phyloP scores from a whole-genome alignment of 2,113 vertebrate species.

The Calcarius ornatus region DNA sequence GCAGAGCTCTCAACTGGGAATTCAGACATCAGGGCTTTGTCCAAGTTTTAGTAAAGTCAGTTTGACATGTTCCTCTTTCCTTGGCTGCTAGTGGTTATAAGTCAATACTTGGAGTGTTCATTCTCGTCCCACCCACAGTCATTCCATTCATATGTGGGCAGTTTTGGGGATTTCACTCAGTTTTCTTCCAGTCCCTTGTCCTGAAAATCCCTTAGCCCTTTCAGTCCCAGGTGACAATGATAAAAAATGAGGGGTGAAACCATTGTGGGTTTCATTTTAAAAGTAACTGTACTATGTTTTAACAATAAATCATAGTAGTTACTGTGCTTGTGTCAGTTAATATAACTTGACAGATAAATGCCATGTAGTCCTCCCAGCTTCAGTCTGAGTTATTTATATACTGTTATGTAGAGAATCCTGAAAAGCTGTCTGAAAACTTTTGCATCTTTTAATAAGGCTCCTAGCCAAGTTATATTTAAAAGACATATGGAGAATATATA shows the following conservation, averaged over 20 bases:
- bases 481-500: neutral
- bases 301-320: neutral
- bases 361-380: neutral
- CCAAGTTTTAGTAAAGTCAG: slow-evolving; percentile 25
- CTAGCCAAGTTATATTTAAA: neutral
- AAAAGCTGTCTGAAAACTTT: neutral
- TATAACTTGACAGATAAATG: neutral
- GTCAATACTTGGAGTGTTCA: slow-evolving; percentile 20
- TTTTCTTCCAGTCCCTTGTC: slow-evolving; percentile 8
- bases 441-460: neutral
- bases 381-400: neutral
- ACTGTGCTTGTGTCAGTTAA: neutral
- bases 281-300: neutral
- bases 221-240: neutral
- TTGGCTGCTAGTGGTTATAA: slow-evolving; percentile 18
- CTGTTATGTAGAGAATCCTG: neutral
- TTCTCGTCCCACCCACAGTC: neutral
- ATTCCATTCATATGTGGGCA: slow-evolving; percentile 23
- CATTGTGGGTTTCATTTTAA: neutral
- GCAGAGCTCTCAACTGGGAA: slow-evolving; percentile 6
- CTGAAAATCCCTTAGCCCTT: slow-evolving; percentile 22
- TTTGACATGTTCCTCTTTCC: slow-evolving; percentile 42
- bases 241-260: neutral
- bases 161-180: neutral
- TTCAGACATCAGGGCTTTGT: neutral